phyloP scores from a whole-genome alignment of 2,888 invertebrate genomes.

The Limnephilus marmoratus region DNA sequence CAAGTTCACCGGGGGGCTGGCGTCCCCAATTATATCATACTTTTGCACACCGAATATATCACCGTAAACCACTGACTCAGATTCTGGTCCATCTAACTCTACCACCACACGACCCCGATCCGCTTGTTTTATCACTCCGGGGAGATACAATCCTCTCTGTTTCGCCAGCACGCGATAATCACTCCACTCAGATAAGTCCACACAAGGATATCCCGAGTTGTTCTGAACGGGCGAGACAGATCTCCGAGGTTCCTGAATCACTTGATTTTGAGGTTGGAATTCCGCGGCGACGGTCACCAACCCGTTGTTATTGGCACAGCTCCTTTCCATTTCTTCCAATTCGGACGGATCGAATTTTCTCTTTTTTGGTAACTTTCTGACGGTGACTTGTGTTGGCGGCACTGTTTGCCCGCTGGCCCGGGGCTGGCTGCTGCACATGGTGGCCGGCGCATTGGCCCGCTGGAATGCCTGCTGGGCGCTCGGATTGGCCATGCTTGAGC shows the following conservation, averaged over 20 bases:
- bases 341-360: conserved; percentile 90
- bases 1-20: conserved; percentile 91
- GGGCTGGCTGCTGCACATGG: conserved; percentile 50
- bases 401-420: conserved; percentile 65
- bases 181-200: conserved; percentile 96
- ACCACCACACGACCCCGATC: conserved; percentile 85
- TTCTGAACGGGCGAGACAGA: conserved; percentile 76
- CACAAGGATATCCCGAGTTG: conserved; percentile 80
- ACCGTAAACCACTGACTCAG: conserved; percentile 82
- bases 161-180: conserved; percentile 95
- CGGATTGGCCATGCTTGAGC: conserved; percentile 74
- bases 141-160: conserved; percentile 88
- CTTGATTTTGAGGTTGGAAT: conserved; percentile 68
- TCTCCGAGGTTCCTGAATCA: conserved; percentile 68
- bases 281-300: conserved; percentile 61
- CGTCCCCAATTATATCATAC: conserved; percentile 94
- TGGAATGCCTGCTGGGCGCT: conserved; percentile 73
- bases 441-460: conserved; percentile 69
- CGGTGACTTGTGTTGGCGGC: conserved; percentile 77
- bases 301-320: conserved; percentile 73
- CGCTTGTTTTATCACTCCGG: conserved; percentile 91
- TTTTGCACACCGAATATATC: conserved; percentile 89
- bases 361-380: conserved; percentile 94
- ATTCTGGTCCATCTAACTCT: conserved; percentile 87
- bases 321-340: conserved; percentile 82